Evolutionary conservation across 1,140 invertebrate genomes (phyloP).

Genomic region (Saccostrea glomerata): DNA sequence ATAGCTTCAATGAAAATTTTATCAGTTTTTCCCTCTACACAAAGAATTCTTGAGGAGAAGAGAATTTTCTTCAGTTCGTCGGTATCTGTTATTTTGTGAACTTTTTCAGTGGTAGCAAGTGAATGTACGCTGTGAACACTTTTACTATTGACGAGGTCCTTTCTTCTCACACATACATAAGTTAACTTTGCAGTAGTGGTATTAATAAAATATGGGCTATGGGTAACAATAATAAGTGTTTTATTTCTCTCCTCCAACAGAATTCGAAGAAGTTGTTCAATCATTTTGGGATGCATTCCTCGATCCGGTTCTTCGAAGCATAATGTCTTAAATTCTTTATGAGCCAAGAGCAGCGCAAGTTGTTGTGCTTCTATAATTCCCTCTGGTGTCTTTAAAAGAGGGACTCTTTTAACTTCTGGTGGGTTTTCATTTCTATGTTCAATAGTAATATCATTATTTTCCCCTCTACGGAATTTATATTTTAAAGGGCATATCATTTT

Average conservation of each 20-base stretch:
- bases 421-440: neutral
- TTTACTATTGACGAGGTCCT: neutral
- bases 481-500: neutral
- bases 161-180: conserved; percentile 14
- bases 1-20: too few relatives aligned
- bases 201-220: conserved; percentile 47
- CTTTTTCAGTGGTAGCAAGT: neutral
- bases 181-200: neutral
- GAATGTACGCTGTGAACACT: neutral
- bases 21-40: conserved; percentile 41
- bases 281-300: conserved; percentile 52
- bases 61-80: conserved; percentile 38
- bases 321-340: conserved; percentile 40
- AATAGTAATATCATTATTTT: neutral
- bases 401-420: neutral
- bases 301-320: conserved; percentile 47
- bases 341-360: conserved; percentile 45
- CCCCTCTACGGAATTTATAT: neutral
- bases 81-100: neutral
- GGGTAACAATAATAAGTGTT: conserved; percentile 41
- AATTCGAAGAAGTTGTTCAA: conserved; percentile 40
- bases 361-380: conserved; percentile 51
- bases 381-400: conserved; percentile 48
- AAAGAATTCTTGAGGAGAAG: conserved; percentile 44
- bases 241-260: neutral